A percentile compares a stretch with the other conserved stretches of the same genome.
Evolutionary conservation across 2,113 vertebrate species (phyloP).

Genomic region (Pandion haliaetus): DNA sequence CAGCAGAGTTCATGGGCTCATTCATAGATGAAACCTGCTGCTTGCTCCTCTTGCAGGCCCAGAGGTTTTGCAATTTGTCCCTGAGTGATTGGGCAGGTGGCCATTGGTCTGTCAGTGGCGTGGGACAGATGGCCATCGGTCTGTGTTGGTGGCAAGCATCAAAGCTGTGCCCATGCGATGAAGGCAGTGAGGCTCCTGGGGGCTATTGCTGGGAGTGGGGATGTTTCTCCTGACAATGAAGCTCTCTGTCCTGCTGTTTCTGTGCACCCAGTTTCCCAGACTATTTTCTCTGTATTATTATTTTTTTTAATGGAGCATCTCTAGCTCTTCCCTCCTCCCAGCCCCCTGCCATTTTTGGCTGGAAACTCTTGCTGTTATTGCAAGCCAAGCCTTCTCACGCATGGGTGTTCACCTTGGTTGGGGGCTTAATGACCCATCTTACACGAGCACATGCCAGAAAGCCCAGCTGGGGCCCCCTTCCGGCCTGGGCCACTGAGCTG

Average conservation of each 20-base stretch:
- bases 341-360: not conserved
- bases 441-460: not conserved
- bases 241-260: not conserved
- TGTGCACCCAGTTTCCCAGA: not conserved
- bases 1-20: not conserved
- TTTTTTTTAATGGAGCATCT: not conserved
- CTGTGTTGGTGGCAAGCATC: not conserved
- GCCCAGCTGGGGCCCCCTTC: not conserved
- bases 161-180: not conserved
- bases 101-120: rapidly evolving
- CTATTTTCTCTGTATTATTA: not conserved
- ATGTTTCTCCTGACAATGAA: not conserved
- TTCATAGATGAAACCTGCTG: not conserved
- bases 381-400: not conserved
- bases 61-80: not conserved
- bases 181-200: not conserved
- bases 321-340: not conserved
- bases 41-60: not conserved
- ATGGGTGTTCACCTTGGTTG: not conserved
- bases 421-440: not conserved
- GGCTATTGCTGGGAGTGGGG: not conserved
- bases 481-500: rapidly evolving
- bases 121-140: not conserved
- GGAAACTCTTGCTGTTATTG: not conserved
- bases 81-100: rapidly evolving